These are phyloP conservation scores for Sorex fumeus DNA, from an alignment of 2,113 vertebrate species.

Conservation along the genomic window DNA sequence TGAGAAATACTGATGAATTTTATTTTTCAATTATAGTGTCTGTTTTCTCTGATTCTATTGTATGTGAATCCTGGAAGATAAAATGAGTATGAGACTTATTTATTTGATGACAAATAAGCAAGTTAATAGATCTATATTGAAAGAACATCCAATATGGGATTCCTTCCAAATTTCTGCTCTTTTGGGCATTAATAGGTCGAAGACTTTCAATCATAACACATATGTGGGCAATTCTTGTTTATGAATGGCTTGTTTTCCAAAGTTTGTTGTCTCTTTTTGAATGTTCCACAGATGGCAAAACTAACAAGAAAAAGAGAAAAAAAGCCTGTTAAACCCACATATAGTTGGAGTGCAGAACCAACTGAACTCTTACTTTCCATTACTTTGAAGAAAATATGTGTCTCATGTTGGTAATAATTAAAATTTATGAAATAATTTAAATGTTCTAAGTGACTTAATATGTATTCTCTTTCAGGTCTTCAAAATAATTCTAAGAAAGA, in stretches of 20 bases:
- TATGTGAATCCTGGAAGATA: conserved; percentile 50
- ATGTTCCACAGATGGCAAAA: conserved; percentile 66
- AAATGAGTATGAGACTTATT: conserved; percentile 62
- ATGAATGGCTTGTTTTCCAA: conserved; percentile 65
- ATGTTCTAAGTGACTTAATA: conserved; percentile 4
- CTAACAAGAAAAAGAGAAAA: conserved; percentile 9
- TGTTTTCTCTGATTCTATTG: conserved; percentile 30
- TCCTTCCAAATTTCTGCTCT: conserved; percentile 58
- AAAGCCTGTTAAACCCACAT: conserved; percentile 45
- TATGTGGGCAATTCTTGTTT: conserved; percentile 36
- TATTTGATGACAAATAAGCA: conserved; percentile 61
- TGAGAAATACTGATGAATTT: conserved; percentile 8
- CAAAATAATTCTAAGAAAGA: conserved; percentile 21
- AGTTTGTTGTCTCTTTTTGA: conserved; percentile 63
- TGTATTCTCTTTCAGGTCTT: conserved; percentile 3
- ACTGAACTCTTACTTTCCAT: conserved; percentile 22
- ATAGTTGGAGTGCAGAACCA: not conserved
- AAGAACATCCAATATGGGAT: conserved; percentile 54
- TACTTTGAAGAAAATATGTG: conserved; percentile 45
- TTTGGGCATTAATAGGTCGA: conserved; percentile 7
- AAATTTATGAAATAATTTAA: conserved; percentile 57
- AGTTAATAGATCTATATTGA: conserved; percentile 64
- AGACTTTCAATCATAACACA: conserved; percentile 36
- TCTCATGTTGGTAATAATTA: conserved; percentile 58
- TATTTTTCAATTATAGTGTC: not conserved